Conservation (phyloP, 2,113 vertebrate genomes). For the Nesoenas mayeri region DNA sequence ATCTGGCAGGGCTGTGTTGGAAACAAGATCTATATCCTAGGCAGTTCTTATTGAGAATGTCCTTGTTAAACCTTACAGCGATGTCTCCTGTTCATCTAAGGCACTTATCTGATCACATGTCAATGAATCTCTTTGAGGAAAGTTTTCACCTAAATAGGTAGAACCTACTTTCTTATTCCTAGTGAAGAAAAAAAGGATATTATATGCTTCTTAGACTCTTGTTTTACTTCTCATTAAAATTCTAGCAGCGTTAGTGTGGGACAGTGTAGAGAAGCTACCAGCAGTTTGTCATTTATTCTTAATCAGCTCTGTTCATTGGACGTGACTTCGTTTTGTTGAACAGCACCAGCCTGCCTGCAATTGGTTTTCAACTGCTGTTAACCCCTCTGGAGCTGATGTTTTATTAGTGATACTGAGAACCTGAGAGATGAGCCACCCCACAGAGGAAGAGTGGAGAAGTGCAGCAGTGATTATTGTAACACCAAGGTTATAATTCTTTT, state of each 20-base stretch:
- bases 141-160: neutral
- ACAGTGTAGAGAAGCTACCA: neutral
- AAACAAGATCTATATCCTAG: slow-evolving; percentile 18
- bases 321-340: neutral
- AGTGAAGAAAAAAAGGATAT: neutral
- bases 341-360: neutral
- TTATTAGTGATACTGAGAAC: neutral
- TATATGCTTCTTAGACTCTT: neutral
- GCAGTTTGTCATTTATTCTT: neutral
- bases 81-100: neutral
- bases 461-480: neutral
- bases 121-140: slow-evolving; percentile 27
- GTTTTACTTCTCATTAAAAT: slow-evolving; percentile 39
- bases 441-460: neutral
- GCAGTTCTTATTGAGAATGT: neutral
- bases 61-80: slow-evolving; percentile 6
- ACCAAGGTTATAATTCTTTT: neutral
- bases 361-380: neutral
- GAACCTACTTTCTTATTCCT: slow-evolving; percentile 26
- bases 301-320: neutral
- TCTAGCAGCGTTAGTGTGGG: neutral
- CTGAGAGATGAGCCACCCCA: neutral
- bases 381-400: neutral
- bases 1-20: slow-evolving; percentile 18
- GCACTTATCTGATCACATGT: neutral